Conservation (phyloP, 2,888 invertebrate genomes). For the Eupithecia centaureata region DNA sequence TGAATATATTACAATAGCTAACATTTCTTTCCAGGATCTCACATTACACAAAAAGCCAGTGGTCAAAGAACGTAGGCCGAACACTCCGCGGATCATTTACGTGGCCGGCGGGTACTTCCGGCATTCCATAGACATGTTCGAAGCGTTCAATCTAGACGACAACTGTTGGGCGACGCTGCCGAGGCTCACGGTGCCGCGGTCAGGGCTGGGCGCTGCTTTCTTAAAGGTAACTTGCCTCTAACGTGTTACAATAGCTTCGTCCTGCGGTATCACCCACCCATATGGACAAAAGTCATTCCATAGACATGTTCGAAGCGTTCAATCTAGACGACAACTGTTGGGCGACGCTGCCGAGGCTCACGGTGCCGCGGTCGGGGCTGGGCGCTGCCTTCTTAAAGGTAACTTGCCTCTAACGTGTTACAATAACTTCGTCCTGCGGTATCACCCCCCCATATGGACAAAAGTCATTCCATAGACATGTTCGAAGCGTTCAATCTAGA, state of each 20-base stretch:
- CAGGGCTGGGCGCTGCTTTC: slow-evolving; percentile 94
- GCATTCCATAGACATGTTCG: slow-evolving; percentile 93
- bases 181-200: slow-evolving; percentile 93
- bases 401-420: too few relatives aligned
- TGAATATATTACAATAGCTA: neutral
- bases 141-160: slow-evolving; percentile 94
- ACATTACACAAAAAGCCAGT: slow-evolving; percentile 93
- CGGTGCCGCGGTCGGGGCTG: too few relatives aligned
- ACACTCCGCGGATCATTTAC: slow-evolving; percentile 95
- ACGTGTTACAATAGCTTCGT: neutral
- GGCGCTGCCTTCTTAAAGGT: too few relatives aligned
- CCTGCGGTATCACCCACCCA: too few relatives aligned
- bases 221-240: slow-evolving; percentile 82
- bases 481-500: too few relatives aligned
- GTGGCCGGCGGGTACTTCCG: slow-evolving; percentile 95
- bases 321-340: too few relatives aligned
- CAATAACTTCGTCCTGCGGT: neutral
- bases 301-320: too few relatives aligned
- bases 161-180: slow-evolving; percentile 93
- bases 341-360: too few relatives aligned
- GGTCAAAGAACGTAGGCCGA: slow-evolving; percentile 93
- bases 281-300: too few relatives aligned
- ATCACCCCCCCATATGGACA: too few relatives aligned
- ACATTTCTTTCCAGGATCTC: slow-evolving; percentile 85
- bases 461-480: too few relatives aligned